These are phyloP conservation scores for Scrobipalpa atriplicella DNA, from an alignment of 2,888 invertebrate species.

Conservation along the genomic window DNA sequence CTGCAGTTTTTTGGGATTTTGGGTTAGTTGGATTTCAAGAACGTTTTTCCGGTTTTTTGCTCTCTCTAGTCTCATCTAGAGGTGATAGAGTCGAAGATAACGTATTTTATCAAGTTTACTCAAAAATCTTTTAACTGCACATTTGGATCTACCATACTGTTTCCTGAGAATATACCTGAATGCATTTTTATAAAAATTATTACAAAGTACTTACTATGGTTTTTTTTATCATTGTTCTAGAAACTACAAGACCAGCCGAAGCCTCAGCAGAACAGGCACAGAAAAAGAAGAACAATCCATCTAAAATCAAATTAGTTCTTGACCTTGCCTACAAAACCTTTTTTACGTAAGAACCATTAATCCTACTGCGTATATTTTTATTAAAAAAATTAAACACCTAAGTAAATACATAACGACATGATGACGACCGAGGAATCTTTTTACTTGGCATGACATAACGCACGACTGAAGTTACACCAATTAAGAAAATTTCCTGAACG, in stretches of 20 bases:
- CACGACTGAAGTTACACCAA: background rate
- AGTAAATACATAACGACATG: slow-evolving; percentile 16
- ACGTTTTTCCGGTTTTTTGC: too few relatives aligned
- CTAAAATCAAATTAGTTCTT: background rate
- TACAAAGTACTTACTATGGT: too few relatives aligned
- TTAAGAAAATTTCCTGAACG: slow-evolving; percentile 24
- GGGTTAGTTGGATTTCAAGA: too few relatives aligned
- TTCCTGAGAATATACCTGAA: too few relatives aligned
- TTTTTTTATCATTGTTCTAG: too few relatives aligned
- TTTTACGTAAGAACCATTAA: slow-evolving; percentile 6
- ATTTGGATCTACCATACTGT: too few relatives aligned
- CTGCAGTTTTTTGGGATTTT: too few relatives aligned
- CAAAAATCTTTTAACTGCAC: background rate
- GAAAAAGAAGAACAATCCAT: background rate
- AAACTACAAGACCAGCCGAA: slow-evolving; percentile 10
- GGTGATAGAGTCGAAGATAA: too few relatives aligned
- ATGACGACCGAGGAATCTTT: background rate
- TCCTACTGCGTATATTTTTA: background rate
- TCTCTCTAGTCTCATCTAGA: too few relatives aligned
- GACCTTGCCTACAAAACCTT: slow-evolving; percentile 6
- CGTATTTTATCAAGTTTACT: too few relatives aligned
- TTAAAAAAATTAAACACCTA: background rate
- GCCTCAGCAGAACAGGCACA: slow-evolving; percentile 3
- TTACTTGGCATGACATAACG: slow-evolving; percentile 9
- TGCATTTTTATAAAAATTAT: too few relatives aligned